Conservation (phyloP, 92 coral and sea anemone species). For the Epizoanthus stellaris region DNA sequence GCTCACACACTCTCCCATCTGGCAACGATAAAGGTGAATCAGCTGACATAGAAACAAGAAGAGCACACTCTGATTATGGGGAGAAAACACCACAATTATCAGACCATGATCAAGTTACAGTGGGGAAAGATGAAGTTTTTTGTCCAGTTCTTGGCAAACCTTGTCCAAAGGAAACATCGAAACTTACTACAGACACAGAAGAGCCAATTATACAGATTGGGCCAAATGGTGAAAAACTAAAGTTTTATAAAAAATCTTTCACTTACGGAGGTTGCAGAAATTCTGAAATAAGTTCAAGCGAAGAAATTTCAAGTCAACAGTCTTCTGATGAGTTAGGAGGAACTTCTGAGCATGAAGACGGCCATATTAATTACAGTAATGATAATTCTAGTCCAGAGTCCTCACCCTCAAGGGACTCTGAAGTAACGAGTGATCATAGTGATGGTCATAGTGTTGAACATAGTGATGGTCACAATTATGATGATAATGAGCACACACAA, state of each 20-base stretch:
- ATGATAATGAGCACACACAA: background rate
- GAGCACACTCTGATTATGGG: background rate
- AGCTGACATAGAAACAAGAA: background rate
- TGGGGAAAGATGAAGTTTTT: constrained; percentile 57
- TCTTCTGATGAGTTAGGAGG: background rate
- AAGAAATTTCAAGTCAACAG: background rate
- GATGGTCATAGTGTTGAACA: background rate
- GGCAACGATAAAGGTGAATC: background rate
- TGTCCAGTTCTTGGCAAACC: constrained; percentile 48
- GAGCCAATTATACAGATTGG: background rate
- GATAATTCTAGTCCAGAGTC: constrained; percentile 13
- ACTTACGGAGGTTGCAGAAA: constrained; percentile 2
- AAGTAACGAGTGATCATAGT: constrained; percentile 4
- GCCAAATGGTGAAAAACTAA: background rate
- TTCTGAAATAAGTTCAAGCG: background rate
- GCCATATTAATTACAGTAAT: background rate
- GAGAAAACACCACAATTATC: background rate
- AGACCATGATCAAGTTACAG: constrained; percentile 22
- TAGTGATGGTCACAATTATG: background rate
- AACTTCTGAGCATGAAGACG: background rate
- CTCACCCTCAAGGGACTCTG: background rate
- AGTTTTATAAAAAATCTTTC: background rate
- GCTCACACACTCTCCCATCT: background rate
- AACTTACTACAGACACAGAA: background rate
- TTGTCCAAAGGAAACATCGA: constrained; percentile 1